Percentiles rank a stretch among this genome's conserved stretches.
Conservation (phyloP, 2,888 invertebrate species). For the Xanthorhoe spadicearia region DNA sequence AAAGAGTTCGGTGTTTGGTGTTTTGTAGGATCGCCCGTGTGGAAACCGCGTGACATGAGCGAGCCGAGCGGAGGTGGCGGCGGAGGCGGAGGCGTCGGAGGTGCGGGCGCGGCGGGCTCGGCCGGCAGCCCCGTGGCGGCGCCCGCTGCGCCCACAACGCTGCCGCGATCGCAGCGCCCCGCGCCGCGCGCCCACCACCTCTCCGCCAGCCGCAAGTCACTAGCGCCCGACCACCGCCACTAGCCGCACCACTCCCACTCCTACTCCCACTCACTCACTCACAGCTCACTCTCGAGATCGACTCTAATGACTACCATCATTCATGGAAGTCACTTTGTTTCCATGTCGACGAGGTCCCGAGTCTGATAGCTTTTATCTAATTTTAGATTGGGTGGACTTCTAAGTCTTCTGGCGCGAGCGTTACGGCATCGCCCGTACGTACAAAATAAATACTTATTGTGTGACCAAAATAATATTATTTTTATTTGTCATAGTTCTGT, state of each 20-base stretch:
- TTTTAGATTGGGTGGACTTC: slow-evolving; percentile 7
- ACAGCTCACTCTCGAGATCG: not conserved
- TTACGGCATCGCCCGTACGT: slow-evolving; percentile 7
- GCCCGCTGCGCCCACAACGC: slow-evolving; percentile 71
- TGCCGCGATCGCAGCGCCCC: slow-evolving; percentile 77
- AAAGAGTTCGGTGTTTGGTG: slow-evolving; percentile 86
- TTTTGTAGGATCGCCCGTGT: slow-evolving; percentile 98
- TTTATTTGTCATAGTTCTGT: slow-evolving; percentile 1
- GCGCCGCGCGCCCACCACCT: slow-evolving; percentile 77
- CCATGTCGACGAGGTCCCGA: not conserved
- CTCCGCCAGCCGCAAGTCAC: slow-evolving; percentile 83
- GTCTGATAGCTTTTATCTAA: not conserved
- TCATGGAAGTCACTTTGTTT: slow-evolving; percentile 10
- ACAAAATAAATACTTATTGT: slow-evolving; percentile 4
- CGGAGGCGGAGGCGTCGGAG: slow-evolving; percentile 49
- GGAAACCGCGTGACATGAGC: slow-evolving; percentile 97
- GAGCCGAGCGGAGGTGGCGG: slow-evolving; percentile 69
- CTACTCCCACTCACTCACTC: not conserved
- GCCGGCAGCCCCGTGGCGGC: slow-evolving; percentile 39
- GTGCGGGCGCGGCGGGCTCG: slow-evolving; percentile 43
- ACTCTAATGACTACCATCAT: not conserved
- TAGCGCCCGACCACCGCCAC: slow-evolving; percentile 81
- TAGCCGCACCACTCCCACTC: slow-evolving; percentile 44
- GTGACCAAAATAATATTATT: slow-evolving; percentile 2
- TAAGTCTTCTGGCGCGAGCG: slow-evolving; percentile 3